Base-by-base conservation (phyloP, 2,113 vertebrate genomes). In the Entelurus aequoreus region DNA sequence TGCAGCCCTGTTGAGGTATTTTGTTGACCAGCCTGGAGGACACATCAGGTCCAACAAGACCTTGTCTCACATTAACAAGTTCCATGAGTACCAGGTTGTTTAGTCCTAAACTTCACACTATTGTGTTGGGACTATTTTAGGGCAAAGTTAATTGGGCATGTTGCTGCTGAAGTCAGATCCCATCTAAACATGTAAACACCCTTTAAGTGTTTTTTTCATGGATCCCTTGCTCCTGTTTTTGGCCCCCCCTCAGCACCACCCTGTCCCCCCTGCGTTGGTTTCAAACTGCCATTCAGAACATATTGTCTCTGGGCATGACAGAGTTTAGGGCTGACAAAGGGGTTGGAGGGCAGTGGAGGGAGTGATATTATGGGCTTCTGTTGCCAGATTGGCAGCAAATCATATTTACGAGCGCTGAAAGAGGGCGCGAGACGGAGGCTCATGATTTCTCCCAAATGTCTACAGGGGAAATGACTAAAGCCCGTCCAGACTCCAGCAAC, bases 331-430 rank as follows among this genome's bases (percentile, higher is more conserved):
- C 68, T 75, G 75, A 81, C 67, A 68, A 71, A 83, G 71, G 71
- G 68, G 62, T 57, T 75, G 72, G 63, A 66, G 71, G 76, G 65
- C 74, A 84, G 63, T 50, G 66, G 54, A 64, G 75, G 71, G 74
- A 72, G 68, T 38, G 64, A 73, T 76, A 71, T 80, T 81, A 82
- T 75, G 70, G 70, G 81, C 73, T 84, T 67, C 54, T 49, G 78
- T 75, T 72, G 78, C 78, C 71, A 81, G 63, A 72, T 69, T 81
- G 79, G 74, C 69, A 80, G 61, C 64, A 83, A 86, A 88, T 88
- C 84, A 81, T 84, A 61, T 88, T 85, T 84, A 81, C 62, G 76
- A 84, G 72, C 63, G 40, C 44, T 57, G 55, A 57, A 72, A 48
- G 21, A 60, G 57, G 68, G 69, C 66, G 74, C 62, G 56, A 71